phyloP scores from a whole-genome alignment of 2,888 invertebrate genomes.

The Corythucha ciliata region DNA sequence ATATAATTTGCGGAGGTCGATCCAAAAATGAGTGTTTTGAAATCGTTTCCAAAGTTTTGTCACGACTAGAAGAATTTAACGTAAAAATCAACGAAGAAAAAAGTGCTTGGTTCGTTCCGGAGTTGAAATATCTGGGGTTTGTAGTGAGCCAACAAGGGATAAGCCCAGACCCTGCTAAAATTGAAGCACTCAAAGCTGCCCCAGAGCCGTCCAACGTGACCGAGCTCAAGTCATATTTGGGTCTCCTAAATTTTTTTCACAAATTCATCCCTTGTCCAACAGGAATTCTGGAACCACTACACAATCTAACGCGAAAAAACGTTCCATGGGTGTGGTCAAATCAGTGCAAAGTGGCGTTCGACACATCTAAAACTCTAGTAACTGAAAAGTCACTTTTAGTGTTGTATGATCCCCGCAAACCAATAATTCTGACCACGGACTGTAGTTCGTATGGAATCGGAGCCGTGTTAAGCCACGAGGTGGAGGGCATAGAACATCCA shows the following conservation, averaged over 20 bases:
- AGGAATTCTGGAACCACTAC: constrained; percentile 2
- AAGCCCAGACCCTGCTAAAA: not conserved
- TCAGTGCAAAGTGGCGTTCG: constrained; percentile 10
- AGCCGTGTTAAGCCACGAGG: constrained; percentile 31
- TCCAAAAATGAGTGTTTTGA: not conserved
- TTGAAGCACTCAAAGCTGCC: not conserved
- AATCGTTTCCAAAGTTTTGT: not conserved
- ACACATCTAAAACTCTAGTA: constrained; percentile 14
- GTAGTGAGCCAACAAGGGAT: not conserved
- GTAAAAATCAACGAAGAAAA: not conserved
- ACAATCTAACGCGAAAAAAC: constrained; percentile 16
- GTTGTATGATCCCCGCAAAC: constrained; percentile 33
- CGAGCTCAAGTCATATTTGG: constrained; percentile 9
- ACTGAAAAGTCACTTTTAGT: constrained; percentile 34
- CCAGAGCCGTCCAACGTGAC: not conserved
- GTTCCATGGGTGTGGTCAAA: constrained; percentile 2
- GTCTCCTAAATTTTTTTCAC: constrained; percentile 19
- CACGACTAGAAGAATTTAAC: not conserved
- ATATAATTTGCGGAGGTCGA: not conserved
- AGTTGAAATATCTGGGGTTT: not conserved
- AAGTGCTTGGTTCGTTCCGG: not conserved
- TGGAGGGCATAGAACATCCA: constrained; percentile 5
- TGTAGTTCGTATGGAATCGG: constrained; percentile 33
- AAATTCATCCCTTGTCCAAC: constrained; percentile 14
- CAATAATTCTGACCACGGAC: constrained; percentile 36